These are phyloP conservation scores for Dicyrtomina minuta DNA, from an alignment of 2,888 invertebrate genomes.

Conservation along the genomic window DNA sequence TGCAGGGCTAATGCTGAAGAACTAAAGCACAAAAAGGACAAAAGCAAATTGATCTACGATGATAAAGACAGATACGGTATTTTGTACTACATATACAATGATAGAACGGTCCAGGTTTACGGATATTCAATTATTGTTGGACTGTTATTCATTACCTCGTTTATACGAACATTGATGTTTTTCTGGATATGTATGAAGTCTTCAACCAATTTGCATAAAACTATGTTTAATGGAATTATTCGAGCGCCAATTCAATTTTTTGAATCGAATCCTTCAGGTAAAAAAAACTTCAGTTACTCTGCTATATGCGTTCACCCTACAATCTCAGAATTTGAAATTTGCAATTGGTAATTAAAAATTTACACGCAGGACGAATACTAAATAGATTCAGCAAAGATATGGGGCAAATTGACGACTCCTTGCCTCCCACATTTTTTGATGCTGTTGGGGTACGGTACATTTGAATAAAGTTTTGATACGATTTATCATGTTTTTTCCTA, in stretches of 20 bases:
- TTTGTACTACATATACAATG: slow-evolving; percentile 6
- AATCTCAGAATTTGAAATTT: too few species aligned
- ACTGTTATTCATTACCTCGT: slow-evolving; percentile 62
- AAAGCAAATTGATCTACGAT: neutral
- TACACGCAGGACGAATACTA: slow-evolving; percentile 56
- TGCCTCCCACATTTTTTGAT: slow-evolving; percentile 59
- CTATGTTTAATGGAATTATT: slow-evolving; percentile 80
- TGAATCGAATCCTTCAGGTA: slow-evolving; percentile 80
- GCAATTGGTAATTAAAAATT: too few species aligned
- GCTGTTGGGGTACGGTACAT: too few species aligned
- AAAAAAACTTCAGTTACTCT: slow-evolving; percentile 50
- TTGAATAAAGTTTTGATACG: too few species aligned
- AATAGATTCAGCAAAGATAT: slow-evolving; percentile 84
- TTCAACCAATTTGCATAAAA: slow-evolving; percentile 75
- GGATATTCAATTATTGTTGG: slow-evolving; percentile 57
- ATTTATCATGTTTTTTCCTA: too few species aligned
- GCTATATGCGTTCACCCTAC: too few species aligned
- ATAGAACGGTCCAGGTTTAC: slow-evolving; percentile 48
- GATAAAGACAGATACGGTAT: slow-evolving; percentile 9
- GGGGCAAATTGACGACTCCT: slow-evolving; percentile 73
- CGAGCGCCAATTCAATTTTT: slow-evolving; percentile 83
- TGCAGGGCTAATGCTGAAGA: slow-evolving; percentile 30
- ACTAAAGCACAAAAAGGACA: neutral
- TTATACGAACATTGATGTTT: slow-evolving; percentile 69
- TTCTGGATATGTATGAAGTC: slow-evolving; percentile 76